Evolutionary conservation across 1,140 invertebrate species (phyloP), one percentile per base, ranked within the genome.

Genomic region (Drosophila leontia): DNA sequence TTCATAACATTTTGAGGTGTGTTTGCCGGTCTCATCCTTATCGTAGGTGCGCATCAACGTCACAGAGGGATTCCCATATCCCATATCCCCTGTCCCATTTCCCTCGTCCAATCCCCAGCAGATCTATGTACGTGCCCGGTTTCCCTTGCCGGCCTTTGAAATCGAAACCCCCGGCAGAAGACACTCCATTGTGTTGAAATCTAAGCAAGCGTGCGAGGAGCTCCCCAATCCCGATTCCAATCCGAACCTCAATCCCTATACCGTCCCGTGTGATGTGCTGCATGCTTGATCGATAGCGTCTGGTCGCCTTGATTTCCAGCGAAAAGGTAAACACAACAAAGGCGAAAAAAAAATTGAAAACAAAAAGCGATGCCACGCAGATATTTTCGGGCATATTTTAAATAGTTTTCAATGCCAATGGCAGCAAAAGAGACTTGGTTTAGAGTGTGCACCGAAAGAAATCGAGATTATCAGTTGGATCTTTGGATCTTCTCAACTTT

Each of bases 391-490:
- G 80, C 53, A 88, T 88, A 75, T 71, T 84, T 88, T 65, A 55
- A 88, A 88, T 90, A 90, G 61, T 88, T 84, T 90, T 88, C 84
- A 88, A 88, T 87, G 83, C 80, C 83, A 84, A 82, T 64, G 69
- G 44, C 59, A 69, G 56, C 48, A 12, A 39, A 37, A 50, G 32
- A 41, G 26, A 74, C 47, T 39, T 58, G 39, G 37, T 35, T 65
- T 70, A 53, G 39, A 67, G 35, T 29, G 48, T 68, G 48, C 63
- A 70, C 67, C 4, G 63, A 70, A 68, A 39, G 35, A 56, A 56
- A 56, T 39, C 35, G 3, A 56, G 53, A 56, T n/a, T 56, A 56
- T 55, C 51, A 23, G 51, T 55, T 37, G 8, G 19, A 55, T 55
- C 51, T 37, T 19, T 15, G 8, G 34, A 19, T 55, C 13, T 56